phyloP scores from a whole-genome alignment of 2,888 invertebrate genomes.

The Lycocerus yunnanus region DNA sequence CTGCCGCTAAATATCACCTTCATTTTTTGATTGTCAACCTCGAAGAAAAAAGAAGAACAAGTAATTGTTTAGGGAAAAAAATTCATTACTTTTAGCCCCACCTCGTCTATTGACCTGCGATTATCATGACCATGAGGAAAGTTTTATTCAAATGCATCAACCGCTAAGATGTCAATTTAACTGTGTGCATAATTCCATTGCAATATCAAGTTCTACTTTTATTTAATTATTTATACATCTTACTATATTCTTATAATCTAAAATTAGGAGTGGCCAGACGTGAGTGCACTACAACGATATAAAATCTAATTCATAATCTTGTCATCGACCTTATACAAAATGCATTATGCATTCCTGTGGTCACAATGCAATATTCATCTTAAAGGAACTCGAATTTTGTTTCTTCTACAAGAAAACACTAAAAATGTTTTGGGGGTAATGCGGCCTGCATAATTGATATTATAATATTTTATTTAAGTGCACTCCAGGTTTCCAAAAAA shows the following conservation, averaged over 20 bases:
- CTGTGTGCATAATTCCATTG: not conserved
- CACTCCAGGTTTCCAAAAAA: not conserved
- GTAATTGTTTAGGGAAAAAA: no score
- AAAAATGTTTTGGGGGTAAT: not conserved
- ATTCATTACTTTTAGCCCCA: not conserved
- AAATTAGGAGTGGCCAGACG: not conserved
- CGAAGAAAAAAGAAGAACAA: no score
- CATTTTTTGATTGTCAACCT: not conserved
- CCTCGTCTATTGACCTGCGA: not conserved
- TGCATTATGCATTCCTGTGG: not conserved
- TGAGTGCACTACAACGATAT: not conserved
- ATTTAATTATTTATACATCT: not conserved
- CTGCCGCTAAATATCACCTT: not conserved
- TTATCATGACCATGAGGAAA: not conserved
- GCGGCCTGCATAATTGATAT: not conserved
- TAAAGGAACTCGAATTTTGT: not conserved
- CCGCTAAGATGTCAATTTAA: not conserved
- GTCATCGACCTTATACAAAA: not conserved
- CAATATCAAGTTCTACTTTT: not conserved
- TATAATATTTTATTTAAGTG: not conserved
- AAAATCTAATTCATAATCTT: conserved; percentile 1
- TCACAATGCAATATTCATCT: not conserved
- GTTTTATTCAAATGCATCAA: not conserved
- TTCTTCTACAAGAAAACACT: not conserved
- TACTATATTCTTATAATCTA: not conserved